Base-by-base conservation (phyloP, 2,113 vertebrate genomes). In the Ammospiza nelsoni region DNA sequence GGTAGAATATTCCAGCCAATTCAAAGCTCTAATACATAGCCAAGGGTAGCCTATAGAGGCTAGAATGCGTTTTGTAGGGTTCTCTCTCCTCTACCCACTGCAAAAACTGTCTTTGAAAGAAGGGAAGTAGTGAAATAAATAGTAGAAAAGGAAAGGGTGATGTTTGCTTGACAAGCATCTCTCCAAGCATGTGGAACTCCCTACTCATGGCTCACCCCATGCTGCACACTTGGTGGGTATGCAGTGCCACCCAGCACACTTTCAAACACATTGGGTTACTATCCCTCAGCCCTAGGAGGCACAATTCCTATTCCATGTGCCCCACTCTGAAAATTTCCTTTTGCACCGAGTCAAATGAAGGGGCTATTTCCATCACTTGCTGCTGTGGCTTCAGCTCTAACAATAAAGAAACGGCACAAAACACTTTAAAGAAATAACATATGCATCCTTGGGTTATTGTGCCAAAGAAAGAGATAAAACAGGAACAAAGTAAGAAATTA, bases 401-500 rank as follows among this genome's bases (percentile, higher is more conserved):
- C 48, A 84, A 91, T 62, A 97, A 95, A 97, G 96, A 93, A 84
- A 86, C 22, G 35, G 91, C 80, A 96, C 89, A 94, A 79, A 95
- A 93, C 58, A 63, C 68, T 49, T 44, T 28, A 73, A 84, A 97
- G 90, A 95, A 97, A 87, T 58, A 95, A 86, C 90, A 71, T 75
- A 73, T 35, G 92, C 79, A 5, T 39, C 73, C 77, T 87, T 12
- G 73, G 93, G 84, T 78, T 84, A 89, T 78, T 65, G 91, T 94
- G 95, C 95, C 3, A 63, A 89, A 96, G 94, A 97, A 95, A 97
- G 94, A 97, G 97, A 97, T 96, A 96, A 96, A 97, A 95, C 96
- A 97, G 92, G 98, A 98, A 98, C 97, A 98, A 98, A 98, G 98
- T 97, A 98, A 98, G 98, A 98, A 98, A 98, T 98, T 98, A 98